Evolutionary conservation across 2,113 vertebrate genomes (phyloP), one percentile per base, ranked within the genome.

Genomic region (Phodopus roborovskii): DNA sequence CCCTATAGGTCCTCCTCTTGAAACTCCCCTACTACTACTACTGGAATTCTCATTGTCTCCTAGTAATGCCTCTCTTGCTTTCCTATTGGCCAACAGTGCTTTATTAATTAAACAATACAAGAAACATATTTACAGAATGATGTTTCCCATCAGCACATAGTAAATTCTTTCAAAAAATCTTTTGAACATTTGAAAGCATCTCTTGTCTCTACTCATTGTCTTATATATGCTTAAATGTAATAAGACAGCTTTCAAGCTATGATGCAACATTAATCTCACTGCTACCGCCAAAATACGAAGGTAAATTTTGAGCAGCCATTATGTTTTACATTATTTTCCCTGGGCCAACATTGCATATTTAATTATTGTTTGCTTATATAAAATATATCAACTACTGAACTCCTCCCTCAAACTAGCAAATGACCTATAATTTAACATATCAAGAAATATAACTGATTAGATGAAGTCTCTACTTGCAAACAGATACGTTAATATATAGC

Each of bases 211-310:
- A 24, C 0, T 58, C 5, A 77, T 36, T 0, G 2, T 13, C 15
- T 89, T 9, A 53, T 6, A 78, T 12, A 5, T 24, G 68, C 36
- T 50, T 84, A 28, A 2, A 33, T 84, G 12, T 3, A 12, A 64
- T 79, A 74, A 53, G 9, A 71, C 30, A 2, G 1, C 2, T 92
- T 88, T 92, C 3, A 4, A 4, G 87, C 87, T 6, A 28, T 75
- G 2, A 1, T 3, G 3, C 66, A 62, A 42, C 0, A 24, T 50
- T 45, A 50, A 36, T 66, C 5, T 58, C 4, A 56, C 3, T 1
- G 50, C 11, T 36, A 50, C n/a, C 30, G 60, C 26, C 24, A 83
- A 12, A 83, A 62, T 9, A 22, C 12, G 3, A 83, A 28, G 56
- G 22, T 28, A 26, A 62, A 60, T 82, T 60, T 83, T 8, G 9